phyloP scores from a whole-genome alignment of 1,140 invertebrate species.

The Pseudachorutes palmiensis region DNA sequence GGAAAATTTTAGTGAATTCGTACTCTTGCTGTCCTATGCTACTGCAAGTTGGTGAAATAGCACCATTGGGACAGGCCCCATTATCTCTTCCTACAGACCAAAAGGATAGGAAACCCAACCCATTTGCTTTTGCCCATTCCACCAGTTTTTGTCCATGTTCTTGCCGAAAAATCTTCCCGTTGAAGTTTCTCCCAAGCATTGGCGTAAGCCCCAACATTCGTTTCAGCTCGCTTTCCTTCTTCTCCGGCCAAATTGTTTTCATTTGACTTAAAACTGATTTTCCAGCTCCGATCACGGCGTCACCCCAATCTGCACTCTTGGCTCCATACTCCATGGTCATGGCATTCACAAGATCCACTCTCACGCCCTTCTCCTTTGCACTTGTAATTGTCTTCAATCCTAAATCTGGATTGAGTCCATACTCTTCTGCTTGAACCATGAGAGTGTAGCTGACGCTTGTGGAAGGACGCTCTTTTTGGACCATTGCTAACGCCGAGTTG shows the following conservation, averaged over 20 bases:
- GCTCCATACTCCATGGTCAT: slow-evolving; percentile 39
- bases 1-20: slow-evolving; percentile 35
- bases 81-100: slow-evolving; percentile 39
- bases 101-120: slow-evolving; percentile 37
- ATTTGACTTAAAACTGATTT: slow-evolving; percentile 34
- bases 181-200: slow-evolving; percentile 39
- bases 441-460: slow-evolving; percentile 35
- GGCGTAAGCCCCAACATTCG: slow-evolving; percentile 38
- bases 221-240: slow-evolving; percentile 29
- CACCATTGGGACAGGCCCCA: slow-evolving; percentile 26
- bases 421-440: slow-evolving; percentile 28
- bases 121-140: slow-evolving; percentile 36
- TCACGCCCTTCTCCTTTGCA: slow-evolving; percentile 27
- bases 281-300: slow-evolving; percentile 34
- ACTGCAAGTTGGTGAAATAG: slow-evolving; percentile 27
- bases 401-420: slow-evolving; percentile 24
- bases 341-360: slow-evolving; percentile 37
- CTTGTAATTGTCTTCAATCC: slow-evolving; percentile 31
- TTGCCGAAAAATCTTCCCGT: slow-evolving; percentile 36
- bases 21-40: slow-evolving; percentile 23
- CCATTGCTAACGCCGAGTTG: slow-evolving; percentile 29
- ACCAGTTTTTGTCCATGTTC: slow-evolving; percentile 33
- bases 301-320: slow-evolving; percentile 29
- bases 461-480: slow-evolving; percentile 28
- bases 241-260: slow-evolving; percentile 37